Evolutionary conservation across 2,113 vertebrate genomes (phyloP).

Genomic region (Triplophysa tibetana): DNA sequence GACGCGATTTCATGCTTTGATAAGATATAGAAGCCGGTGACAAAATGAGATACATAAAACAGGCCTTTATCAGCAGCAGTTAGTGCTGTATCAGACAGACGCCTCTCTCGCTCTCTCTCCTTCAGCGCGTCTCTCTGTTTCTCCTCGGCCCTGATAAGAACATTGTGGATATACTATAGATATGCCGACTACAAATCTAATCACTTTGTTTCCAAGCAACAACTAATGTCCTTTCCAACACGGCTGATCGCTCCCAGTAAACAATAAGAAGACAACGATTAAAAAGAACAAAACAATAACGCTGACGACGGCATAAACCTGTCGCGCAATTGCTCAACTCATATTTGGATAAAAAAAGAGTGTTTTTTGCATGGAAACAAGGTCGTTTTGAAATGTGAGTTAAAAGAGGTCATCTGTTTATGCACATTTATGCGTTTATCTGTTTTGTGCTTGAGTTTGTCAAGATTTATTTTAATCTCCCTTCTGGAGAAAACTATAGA

Average conservation of each 20-base stretch:
- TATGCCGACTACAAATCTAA: conserved; percentile 49
- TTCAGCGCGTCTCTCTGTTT: neutral
- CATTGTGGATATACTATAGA: conserved; percentile 45
- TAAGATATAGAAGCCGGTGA: conserved; percentile 70
- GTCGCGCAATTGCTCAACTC: neutral
- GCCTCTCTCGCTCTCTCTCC: conserved; percentile 22
- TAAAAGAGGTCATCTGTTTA: too few species aligned
- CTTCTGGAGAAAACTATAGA: too few species aligned
- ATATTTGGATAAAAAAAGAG: too few species aligned
- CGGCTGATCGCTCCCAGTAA: neutral
- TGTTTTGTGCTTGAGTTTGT: too few species aligned
- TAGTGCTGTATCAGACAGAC: conserved; percentile 37
- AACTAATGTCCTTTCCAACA: conserved; percentile 29
- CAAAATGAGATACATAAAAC: conserved; percentile 76
- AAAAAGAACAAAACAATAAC: conserved; percentile 20
- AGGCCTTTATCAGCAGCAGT: conserved; percentile 64
- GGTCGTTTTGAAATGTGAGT: too few species aligned
- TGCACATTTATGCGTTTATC: too few species aligned
- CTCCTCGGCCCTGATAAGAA: conserved; percentile 37
- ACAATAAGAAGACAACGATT: neutral
- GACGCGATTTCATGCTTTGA: conserved; percentile 78
- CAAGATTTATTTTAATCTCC: too few species aligned
- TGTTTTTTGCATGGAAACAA: too few species aligned
- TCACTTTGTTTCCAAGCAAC: conserved; percentile 42
- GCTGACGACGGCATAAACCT: neutral